These are phyloP conservation scores for Chinchilla lanigera DNA, from an alignment of 2,113 vertebrate genomes.

Conservation along the genomic window DNA sequence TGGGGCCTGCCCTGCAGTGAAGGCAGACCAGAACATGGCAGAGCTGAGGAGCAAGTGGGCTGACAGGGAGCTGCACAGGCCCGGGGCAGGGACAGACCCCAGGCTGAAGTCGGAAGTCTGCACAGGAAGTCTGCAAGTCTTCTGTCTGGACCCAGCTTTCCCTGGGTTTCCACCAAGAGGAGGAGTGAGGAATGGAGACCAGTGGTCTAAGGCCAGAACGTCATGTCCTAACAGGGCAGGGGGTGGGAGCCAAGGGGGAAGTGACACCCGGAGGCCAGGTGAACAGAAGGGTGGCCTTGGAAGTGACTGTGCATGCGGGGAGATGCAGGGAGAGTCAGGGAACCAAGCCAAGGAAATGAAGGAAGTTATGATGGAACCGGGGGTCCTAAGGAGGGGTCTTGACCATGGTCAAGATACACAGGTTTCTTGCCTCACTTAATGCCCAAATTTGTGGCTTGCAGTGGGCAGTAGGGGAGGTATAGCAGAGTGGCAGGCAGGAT, in stretches of 20 bases:
- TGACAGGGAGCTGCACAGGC: not conserved
- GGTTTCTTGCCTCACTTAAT: not conserved
- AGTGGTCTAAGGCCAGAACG: not conserved
- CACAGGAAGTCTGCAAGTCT: accelerated
- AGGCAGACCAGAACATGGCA: not conserved
- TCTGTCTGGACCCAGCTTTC: not conserved
- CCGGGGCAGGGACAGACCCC: too few species aligned
- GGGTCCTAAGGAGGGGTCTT: not conserved
- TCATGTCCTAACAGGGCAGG: too few species aligned
- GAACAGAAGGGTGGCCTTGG: not conserved
- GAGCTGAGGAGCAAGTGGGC: not conserved
- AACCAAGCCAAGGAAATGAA: not conserved
- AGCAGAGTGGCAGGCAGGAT: not conserved
- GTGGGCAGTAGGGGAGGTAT: not conserved
- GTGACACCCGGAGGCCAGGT: not conserved
- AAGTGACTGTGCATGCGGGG: accelerated
- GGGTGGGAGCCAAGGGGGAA: not conserved
- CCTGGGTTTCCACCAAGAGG: not conserved
- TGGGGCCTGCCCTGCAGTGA: too few species aligned
- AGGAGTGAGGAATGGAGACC: not conserved
- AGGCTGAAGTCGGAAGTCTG: not conserved
- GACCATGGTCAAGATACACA: not conserved
- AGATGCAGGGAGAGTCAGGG: not conserved
- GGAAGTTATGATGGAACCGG: not conserved
- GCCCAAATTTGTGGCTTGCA: not conserved